Percentiles rank a stretch among this genome's conserved stretches.
phyloP scores from a whole-genome alignment of 2,113 vertebrate species.

The Stegostoma tigrinum region DNA sequence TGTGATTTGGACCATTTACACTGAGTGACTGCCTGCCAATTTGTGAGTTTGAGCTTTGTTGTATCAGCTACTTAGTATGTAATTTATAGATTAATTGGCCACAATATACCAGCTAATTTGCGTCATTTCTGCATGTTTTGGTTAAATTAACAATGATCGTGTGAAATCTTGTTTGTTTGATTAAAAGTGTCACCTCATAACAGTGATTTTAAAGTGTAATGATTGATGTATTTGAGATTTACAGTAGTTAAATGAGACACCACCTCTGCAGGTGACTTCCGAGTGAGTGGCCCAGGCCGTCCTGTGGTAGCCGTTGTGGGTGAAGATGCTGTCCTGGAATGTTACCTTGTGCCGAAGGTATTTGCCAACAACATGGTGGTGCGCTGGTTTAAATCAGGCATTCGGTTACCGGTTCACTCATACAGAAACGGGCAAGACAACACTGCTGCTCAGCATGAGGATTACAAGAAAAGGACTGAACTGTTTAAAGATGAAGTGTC shows the following conservation, averaged over 20 bases:
- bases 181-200: background rate
- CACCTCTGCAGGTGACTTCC: background rate
- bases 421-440: background rate
- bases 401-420: conserved; percentile 41
- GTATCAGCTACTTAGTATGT: no score
- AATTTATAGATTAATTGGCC: no score
- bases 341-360: conserved; percentile 42
- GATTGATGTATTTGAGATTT: background rate
- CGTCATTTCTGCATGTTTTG: no score
- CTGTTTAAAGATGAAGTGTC: conserved; percentile 38
- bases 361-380: conserved; percentile 43
- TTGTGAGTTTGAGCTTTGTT: no score
- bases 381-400: conserved; percentile 42
- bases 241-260: background rate
- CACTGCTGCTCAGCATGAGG: conserved; percentile 39
- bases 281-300: background rate
- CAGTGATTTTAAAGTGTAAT: background rate
- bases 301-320: conserved; percentile 42
- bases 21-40: no score
- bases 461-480: conserved; percentile 42
- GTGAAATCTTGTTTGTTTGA: background rate
- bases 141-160: no score
- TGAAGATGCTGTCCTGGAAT: conserved; percentile 43
- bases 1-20: no score
- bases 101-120: no score